Base-by-base conservation (phyloP, 2,113 vertebrate genomes). In the Empidonax traillii region DNA sequence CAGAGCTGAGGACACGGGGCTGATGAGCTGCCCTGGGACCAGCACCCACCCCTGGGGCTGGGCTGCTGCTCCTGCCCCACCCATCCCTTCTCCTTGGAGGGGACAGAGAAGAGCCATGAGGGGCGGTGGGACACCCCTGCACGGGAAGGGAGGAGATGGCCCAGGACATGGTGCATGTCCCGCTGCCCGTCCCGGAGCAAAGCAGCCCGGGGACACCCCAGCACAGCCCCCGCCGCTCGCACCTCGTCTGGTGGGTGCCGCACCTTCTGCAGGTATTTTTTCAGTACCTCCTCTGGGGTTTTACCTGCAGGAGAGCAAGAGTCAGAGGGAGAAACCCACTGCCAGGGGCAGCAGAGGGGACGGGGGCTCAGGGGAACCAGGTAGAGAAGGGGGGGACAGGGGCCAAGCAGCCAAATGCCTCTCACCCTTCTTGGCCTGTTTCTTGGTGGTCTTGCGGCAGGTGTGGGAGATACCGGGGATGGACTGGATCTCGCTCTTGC, bases 401-500 rank as follows among this genome's bases (percentile, higher is more conserved):
- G 67, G 19, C 18, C 62, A 59, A 47, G n/a, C 6, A 10, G 30
- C 33, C 35, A 61, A 44, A 28, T 9, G n/a, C n/a, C n/a, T 53
- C 93, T 96, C 49, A 99, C 99, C 99, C 95, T 99, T 99, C 93
- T 98, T 98, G 77, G 98, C 98, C 94, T 99, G 99, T n/a, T 99
- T 99, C 98, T 99, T 99, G 94, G 98, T 99, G 87, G 99, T 99
- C 95, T 99, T 99, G 96, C 99, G 99, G 97, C 98, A 99, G 68
- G 98, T 99, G 97, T 99, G 98, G 88, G 98, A 98, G 89, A 99
- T 97, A 25, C 99, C 99, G 0, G 99, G 98, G 89, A 99, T 98
- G n/a, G 99, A 98, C 91, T 99, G 99, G 82, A 99, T 99, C 94
- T 99, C 99, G 0, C 98, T 98, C 95, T 99, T 99, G 98, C 98